Evolutionary conservation across 2,113 vertebrate species (phyloP).

Genomic region (Planiliza haematocheilus): DNA sequence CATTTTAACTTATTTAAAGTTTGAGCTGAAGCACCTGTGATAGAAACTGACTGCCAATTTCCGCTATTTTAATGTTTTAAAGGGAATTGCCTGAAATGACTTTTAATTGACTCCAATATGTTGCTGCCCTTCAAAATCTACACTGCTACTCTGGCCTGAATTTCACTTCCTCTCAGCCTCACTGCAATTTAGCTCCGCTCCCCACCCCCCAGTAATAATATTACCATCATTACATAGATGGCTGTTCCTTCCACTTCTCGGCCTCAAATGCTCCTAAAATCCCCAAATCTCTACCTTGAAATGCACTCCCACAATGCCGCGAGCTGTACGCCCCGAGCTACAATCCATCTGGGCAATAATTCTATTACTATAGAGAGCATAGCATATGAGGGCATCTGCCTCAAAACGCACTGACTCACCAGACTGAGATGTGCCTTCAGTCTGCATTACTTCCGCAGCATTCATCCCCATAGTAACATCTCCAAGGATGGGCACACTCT

Average conservation of each 20-base stretch:
- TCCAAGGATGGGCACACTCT: conserved; percentile 23
- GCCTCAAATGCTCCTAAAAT: conserved; percentile 57
- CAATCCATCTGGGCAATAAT: conserved; percentile 59
- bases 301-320: conserved; percentile 48
- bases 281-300: conserved; percentile 65
- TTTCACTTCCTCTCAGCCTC: conserved; percentile 27
- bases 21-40: background rate
- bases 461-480: conserved; percentile 40
- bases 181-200: conserved; percentile 36
- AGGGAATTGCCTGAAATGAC: conserved; percentile 43
- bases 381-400: conserved; percentile 53
- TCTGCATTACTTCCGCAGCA: conserved; percentile 44
- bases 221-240: conserved; percentile 63
- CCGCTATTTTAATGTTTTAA: background rate
- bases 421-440: conserved; percentile 49
- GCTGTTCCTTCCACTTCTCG: conserved; percentile 50
- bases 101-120: conserved; percentile 47
- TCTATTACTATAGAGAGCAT: conserved; percentile 56
- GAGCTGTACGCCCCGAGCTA: conserved; percentile 37
- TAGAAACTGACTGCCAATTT: background rate
- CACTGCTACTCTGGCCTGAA: conserved; percentile 30
- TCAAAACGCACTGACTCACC: conserved; percentile 52
- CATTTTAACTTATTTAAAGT: conserved; percentile 14
- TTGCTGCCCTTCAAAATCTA: conserved; percentile 22
- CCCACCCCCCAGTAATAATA: conserved; percentile 41